Percentiles rank a stretch among this genome's conserved stretches.
These are phyloP conservation scores for Chromobotia macracanthus DNA, from an alignment of 2,797 vertebrate genomes.

Conservation along the genomic window DNA sequence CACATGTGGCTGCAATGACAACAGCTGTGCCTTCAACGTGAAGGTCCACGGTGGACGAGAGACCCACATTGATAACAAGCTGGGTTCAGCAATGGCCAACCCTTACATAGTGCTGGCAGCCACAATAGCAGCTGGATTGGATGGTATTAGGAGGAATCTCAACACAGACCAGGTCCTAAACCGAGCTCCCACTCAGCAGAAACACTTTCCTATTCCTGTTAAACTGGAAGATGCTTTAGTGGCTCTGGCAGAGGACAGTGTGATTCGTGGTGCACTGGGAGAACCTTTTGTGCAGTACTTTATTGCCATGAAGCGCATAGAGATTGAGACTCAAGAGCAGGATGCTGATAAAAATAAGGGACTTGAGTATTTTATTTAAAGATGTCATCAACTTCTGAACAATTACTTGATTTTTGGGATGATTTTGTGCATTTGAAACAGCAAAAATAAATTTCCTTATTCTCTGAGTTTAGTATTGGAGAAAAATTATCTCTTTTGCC, in stretches of 20 bases:
- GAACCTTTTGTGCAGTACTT: conserved; percentile 92
- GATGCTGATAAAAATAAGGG: conserved; percentile 90
- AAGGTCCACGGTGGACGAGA: conserved; percentile 86
- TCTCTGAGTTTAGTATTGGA: not conserved
- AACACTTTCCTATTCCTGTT: conserved; percentile 78
- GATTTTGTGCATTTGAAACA: not conserved
- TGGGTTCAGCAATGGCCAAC: conserved; percentile 90
- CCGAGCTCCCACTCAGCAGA: conserved; percentile 70
- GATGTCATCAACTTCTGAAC: conserved; percentile 40
- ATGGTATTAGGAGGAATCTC: conserved; percentile 82
- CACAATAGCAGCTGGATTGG: conserved; percentile 88
- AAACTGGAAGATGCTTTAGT: conserved; percentile 88
- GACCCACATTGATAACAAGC: conserved; percentile 86
- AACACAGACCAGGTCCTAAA: conserved; percentile 64
- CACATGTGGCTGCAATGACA: conserved; percentile 88
- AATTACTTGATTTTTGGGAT: conserved; percentile 24
- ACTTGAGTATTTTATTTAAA: conserved; percentile 92
- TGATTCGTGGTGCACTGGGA: conserved; percentile 83
- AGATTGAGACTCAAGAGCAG: conserved; percentile 89
- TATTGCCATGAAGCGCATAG: conserved; percentile 90
- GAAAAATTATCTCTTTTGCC: not conserved
- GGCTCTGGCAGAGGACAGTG: conserved; percentile 80
- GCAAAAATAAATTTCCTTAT: not conserved
- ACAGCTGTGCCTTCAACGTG: conserved; percentile 88
- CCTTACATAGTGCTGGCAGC: conserved; percentile 90